phyloP scores from a whole-genome alignment of 1,140 invertebrate genomes.

The Ceratina calcarata region DNA sequence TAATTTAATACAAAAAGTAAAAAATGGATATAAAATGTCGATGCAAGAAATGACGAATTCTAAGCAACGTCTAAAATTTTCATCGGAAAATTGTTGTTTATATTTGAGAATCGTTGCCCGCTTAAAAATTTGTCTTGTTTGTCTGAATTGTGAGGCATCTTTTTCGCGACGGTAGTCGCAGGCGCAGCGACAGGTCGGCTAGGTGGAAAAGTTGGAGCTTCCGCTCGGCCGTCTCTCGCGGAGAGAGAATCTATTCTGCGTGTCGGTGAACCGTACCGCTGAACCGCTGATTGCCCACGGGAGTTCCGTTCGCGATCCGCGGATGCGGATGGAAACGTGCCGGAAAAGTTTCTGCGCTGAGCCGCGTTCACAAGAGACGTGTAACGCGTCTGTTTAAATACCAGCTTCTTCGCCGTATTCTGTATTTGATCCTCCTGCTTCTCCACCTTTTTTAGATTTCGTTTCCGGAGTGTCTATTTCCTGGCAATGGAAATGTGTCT shows the following conservation, averaged over 20 bases:
- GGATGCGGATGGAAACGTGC: slow-evolving; percentile 26
- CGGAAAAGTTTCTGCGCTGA: slow-evolving; percentile 34
- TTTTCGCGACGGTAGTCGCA: background rate
- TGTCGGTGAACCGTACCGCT: slow-evolving; percentile 42
- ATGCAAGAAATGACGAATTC: no score
- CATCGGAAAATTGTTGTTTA: no score
- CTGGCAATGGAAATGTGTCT: no score
- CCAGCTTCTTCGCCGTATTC: background rate
- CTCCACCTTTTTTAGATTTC: background rate
- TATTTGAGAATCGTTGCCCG: no score
- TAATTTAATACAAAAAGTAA: background rate
- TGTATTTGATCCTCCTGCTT: background rate
- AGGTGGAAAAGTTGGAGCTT: slow-evolving; percentile 11
- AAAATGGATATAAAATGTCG: no score
- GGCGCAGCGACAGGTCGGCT: slow-evolving; percentile 15
- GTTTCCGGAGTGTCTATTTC: no score
- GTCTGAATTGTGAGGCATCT: background rate
- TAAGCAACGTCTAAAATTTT: no score
- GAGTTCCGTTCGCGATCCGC: slow-evolving; percentile 34
- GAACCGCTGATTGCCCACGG: slow-evolving; percentile 43
- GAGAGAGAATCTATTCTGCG: slow-evolving; percentile 29
- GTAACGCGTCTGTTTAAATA: slow-evolving; percentile 33
- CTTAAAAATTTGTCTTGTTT: no score
- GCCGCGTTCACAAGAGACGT: background rate
- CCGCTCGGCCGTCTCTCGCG: slow-evolving; percentile 26